Conservation (phyloP, 2,113 vertebrate species). For the Cathartes aura region DNA sequence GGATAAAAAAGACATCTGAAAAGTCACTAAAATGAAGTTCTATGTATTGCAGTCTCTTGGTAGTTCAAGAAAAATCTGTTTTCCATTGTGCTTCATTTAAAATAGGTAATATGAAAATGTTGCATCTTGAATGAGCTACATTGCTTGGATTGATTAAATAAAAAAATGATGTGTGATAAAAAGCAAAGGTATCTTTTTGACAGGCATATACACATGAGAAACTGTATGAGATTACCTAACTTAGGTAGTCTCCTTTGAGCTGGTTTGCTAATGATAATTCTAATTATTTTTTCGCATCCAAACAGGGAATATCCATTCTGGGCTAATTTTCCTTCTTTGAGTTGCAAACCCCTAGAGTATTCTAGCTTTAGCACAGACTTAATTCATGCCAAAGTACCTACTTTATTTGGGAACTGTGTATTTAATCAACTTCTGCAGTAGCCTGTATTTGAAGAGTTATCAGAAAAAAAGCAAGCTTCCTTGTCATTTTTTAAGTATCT, state of each 20-base stretch:
- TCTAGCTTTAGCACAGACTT: conserved; percentile 2
- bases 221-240: background rate
- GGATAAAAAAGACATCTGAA: background rate
- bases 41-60: background rate
- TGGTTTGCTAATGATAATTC: background rate
- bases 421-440: conserved; percentile 38
- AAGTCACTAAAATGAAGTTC: background rate
- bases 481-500: conserved; percentile 51
- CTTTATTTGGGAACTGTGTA: background rate
- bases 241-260: background rate
- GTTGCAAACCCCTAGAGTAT: background rate
- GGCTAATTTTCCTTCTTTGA: background rate
- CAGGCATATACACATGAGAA: background rate
- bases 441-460: conserved; percentile 26
- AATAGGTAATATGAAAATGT: background rate
- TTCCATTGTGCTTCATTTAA: background rate
- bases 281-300: conserved; percentile 28
- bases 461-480: background rate
- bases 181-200: conserved; percentile 17
- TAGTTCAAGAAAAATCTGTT: background rate
- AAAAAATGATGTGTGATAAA: conserved; percentile 27
- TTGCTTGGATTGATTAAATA: conserved; percentile 34
- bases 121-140: background rate
- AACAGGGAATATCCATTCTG: conserved; percentile 2
- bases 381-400: conserved; percentile 30